A percentile compares a stretch with the other conserved stretches of the same genome.
These are phyloP conservation scores for Actinia equina DNA, from an alignment of 64 coral and sea anemone genomes.

Conservation along the genomic window DNA sequence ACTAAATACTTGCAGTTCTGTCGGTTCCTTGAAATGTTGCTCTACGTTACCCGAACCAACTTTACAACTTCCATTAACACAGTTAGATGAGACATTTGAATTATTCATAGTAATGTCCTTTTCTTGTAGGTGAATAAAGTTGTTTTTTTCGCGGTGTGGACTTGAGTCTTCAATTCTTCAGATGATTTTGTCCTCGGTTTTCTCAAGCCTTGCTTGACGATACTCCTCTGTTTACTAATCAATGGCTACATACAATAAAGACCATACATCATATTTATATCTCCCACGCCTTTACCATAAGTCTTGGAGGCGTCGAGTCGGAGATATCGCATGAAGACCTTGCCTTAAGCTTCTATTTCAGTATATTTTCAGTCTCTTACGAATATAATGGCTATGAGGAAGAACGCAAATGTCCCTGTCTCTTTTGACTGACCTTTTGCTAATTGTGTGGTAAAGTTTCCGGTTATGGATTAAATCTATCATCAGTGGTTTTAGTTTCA, in stretches of 20 bases:
- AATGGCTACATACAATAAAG: not conserved
- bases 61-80: not conserved
- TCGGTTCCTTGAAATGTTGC: not conserved
- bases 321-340: not conserved
- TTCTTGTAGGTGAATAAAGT: not conserved
- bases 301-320: not conserved
- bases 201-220: not conserved
- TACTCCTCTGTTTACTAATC: not conserved
- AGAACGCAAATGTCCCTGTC: not conserved
- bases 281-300: not conserved
- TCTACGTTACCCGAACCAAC: not conserved
- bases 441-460: constrained; percentile 6
- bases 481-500: constrained; percentile 13
- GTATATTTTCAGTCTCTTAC: not conserved
- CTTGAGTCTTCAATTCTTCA: not conserved
- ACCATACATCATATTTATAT: not conserved
- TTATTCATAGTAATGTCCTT: not conserved
- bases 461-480: constrained; percentile 1
- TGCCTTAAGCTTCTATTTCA: not conserved
- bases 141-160: not conserved
- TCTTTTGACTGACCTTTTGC: not conserved
- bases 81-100: not conserved
- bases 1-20: constrained; percentile 8
- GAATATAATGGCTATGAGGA: not conserved
- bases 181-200: not conserved